Percentiles rank a stretch among this genome's conserved stretches.
These are phyloP conservation scores for Dolichopus griseipennis DNA, from an alignment of 2,888 invertebrate genomes.

Conservation along the genomic window DNA sequence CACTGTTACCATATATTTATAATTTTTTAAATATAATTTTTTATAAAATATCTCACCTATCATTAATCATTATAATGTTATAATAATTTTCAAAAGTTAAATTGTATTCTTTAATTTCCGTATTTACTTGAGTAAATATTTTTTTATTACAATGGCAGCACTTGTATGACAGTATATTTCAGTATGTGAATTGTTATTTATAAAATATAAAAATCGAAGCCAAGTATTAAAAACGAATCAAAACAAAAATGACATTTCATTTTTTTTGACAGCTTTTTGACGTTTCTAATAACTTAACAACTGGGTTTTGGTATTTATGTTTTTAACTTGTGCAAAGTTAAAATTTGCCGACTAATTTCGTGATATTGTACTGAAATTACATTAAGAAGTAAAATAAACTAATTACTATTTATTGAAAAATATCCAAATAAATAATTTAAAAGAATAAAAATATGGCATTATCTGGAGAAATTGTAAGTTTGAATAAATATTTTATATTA, in stretches of 20 bases:
- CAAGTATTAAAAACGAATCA: background rate
- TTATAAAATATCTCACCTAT: too few relatives aligned
- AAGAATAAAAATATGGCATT: background rate
- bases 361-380: background rate
- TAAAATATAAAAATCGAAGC: background rate
- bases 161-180: too few relatives aligned
- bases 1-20: too few relatives aligned
- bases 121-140: too few relatives aligned
- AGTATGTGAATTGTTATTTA: background rate
- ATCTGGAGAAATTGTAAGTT: constrained; percentile 1
- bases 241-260: background rate
- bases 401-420: background rate
- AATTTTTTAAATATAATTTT: too few relatives aligned
- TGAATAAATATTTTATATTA: background rate
- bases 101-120: too few relatives aligned
- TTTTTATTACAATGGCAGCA: background rate
- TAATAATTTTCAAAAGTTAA: too few relatives aligned
- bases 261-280: background rate
- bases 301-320: background rate
- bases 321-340: background rate
- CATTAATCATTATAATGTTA: too few relatives aligned
- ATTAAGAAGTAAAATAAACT: background rate
- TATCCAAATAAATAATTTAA: background rate
- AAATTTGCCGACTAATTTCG: background rate
- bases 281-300: background rate